A percentile compares a stretch with the other conserved stretches of the same genome.
Conservation (phyloP, 2,797 vertebrate genomes). For the Leptatherina wallacei region DNA sequence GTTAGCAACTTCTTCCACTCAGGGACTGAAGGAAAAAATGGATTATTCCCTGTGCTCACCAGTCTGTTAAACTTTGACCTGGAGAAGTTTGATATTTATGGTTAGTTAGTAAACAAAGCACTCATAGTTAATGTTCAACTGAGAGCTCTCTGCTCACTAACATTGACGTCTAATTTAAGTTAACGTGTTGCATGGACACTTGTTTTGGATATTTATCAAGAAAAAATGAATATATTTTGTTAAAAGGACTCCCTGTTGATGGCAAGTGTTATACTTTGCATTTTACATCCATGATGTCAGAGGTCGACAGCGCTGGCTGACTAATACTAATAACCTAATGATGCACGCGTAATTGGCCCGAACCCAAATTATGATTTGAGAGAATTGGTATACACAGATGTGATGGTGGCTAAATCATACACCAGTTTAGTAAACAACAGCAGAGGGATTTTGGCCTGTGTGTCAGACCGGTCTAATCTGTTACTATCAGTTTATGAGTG, state of each 20-base stretch:
- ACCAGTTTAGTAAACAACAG: slow-evolving; percentile 8
- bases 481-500: slow-evolving; percentile 29
- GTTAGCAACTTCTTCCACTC: not conserved
- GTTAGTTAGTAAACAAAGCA: slow-evolving; percentile 7
- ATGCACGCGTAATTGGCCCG: not conserved
- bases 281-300: not conserved
- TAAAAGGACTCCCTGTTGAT: not conserved
- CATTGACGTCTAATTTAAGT: not conserved
- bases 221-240: not conserved
- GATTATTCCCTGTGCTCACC: not conserved
- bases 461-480: slow-evolving; percentile 15
- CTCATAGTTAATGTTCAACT: slow-evolving; percentile 5
- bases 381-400: not conserved
- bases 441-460: slow-evolving; percentile 4
- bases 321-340: slow-evolving; percentile 5
- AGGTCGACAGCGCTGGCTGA: not conserved
- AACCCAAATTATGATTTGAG: not conserved
- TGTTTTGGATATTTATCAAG: not conserved
- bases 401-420: slow-evolving; percentile 11
- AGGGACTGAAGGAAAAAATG: not conserved
- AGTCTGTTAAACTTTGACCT: slow-evolving; percentile 22
- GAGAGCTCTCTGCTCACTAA: not conserved
- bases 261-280: not conserved
- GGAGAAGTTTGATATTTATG: not conserved
- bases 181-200: no score